Evolutionary conservation across 2,797 vertebrate genomes (phyloP), one percentile per base, ranked within the genome.

Genomic region (Hapalemur alaotrensis): DNA sequence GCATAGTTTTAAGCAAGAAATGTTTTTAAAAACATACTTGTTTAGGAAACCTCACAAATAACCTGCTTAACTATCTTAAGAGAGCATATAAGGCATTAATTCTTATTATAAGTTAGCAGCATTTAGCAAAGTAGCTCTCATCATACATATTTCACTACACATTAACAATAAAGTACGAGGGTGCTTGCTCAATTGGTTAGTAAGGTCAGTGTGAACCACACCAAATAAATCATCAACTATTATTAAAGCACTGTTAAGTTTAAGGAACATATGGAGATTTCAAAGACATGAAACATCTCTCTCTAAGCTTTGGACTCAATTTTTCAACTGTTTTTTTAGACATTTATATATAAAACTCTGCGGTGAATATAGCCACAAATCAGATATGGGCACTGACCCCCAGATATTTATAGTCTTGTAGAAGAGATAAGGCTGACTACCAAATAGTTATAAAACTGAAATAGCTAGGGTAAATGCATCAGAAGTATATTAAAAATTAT

Each of bases 41-140:
- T 63, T 91, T 94, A 95, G 83, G 43, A 2, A 95, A 81, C 1
- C 52, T n/a, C 89, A 83, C 13, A 89, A 97, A 94, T 28, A 87
- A 88, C 8, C 28, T 23, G 72, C 81, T 91, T 46, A 17, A 61
- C 73, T 41, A 82, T 8, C 65, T 86, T 15, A 38, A n/a, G 48
- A 25, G 63, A 17, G n/a, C 43, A 61, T 30, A 76, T 52, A 78
- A 4, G 50, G 10, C 13, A 59, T 81, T 38, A 6, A 11, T 70
- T 69, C 35, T 82, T 63, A 41, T 17, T 67, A n/a, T 57, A n/a
- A 88, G 7, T 28, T 80, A 41, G 50, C 28, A 28, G 2, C n/a
- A 43, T 59, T 30, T 30, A 69, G 57, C 25, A 35, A 41, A 48
- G 14, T 35, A 14, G 25, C 25, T 59, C 17, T 28, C 25, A 38